These are phyloP conservation scores for Otolemur crassicaudatus DNA, from an alignment of 2,797 vertebrate species.

Conservation along the genomic window DNA sequence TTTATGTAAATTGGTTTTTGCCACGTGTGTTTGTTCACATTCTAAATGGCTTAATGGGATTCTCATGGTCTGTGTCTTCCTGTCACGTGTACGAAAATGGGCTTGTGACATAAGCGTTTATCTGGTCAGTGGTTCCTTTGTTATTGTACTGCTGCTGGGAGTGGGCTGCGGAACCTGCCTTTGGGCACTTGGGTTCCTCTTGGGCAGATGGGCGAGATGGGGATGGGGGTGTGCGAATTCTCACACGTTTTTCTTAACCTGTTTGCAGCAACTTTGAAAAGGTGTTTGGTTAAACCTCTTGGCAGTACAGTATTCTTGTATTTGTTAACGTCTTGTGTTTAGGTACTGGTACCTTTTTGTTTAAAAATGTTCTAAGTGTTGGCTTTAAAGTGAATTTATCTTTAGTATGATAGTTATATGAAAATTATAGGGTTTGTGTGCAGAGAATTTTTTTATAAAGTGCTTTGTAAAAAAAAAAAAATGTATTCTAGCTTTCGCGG, in stretches of 20 bases:
- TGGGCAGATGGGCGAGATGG: constrained; percentile 87
- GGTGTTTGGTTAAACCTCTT: constrained; percentile 94
- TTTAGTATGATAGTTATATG: constrained; percentile 96
- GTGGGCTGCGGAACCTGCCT: constrained; percentile 90
- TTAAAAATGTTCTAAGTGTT: constrained; percentile 95
- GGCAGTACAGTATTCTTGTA: constrained; percentile 95
- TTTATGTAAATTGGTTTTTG: constrained; percentile 90
- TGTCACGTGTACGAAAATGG: constrained; percentile 93
- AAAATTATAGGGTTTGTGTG: constrained; percentile 96
- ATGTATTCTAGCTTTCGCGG: constrained; percentile 98
- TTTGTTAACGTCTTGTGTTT: constrained; percentile 94
- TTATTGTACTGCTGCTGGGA: constrained; percentile 96
- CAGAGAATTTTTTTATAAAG: constrained; percentile 96
- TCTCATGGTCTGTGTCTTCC: constrained; percentile 92
- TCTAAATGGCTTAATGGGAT: constrained; percentile 93
- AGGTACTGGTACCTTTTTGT: constrained; percentile 99
- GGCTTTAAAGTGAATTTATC: constrained; percentile 99
- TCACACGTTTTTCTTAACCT: constrained; percentile 88
- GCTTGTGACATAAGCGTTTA: constrained; percentile 94
- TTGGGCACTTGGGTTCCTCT: constrained; percentile 86
- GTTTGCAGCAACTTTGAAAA: constrained; percentile 89
- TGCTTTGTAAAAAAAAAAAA: constrained; percentile 97
- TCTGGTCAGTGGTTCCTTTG: constrained; percentile 93
- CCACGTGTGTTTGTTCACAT: constrained; percentile 94
- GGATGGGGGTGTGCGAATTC: constrained; percentile 75